A percentile compares a stretch with the other conserved stretches of the same genome.
phyloP scores from a whole-genome alignment of 1,140 invertebrate species.

The Dinoponera quadriceps region DNA sequence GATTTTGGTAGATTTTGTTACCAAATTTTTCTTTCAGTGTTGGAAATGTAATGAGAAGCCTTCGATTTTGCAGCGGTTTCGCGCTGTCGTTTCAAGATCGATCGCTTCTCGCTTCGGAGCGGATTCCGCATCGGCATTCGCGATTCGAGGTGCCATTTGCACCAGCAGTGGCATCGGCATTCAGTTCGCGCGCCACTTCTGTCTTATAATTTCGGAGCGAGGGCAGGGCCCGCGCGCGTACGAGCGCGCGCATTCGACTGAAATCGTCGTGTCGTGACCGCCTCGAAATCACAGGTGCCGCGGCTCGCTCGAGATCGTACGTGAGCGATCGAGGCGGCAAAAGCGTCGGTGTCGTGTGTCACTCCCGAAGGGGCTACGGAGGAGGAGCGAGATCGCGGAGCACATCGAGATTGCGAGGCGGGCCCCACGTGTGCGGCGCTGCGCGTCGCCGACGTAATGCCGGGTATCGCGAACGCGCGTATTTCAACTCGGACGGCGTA shows the following conservation, averaged over 20 bases:
- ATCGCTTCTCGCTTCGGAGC: too few relatives aligned
- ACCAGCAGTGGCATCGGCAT: not conserved
- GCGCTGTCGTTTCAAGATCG: too few relatives aligned
- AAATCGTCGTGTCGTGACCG: not conserved
- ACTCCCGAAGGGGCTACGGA: conserved; percentile 8
- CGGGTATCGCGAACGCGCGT: not conserved
- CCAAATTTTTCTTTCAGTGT: too few relatives aligned
- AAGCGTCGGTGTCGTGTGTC: conserved; percentile 56
- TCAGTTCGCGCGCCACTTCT: conserved; percentile 42
- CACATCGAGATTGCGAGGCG: conserved; percentile 26
- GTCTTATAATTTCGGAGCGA: conserved; percentile 36
- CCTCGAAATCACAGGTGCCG: not conserved
- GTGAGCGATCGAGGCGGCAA: conserved; percentile 41
- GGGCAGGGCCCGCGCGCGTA: not conserved
- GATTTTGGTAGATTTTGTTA: too few relatives aligned
- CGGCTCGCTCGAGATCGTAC: conserved; percentile 45
- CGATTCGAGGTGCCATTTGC: too few relatives aligned
- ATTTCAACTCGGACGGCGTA: not conserved
- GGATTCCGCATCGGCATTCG: too few relatives aligned
- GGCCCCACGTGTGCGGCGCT: not conserved
- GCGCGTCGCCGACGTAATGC: conserved; percentile 18
- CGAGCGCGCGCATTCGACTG: too few relatives aligned
- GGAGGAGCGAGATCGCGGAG: not conserved
- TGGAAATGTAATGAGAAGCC: too few relatives aligned
- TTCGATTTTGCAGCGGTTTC: too few relatives aligned